Conservation (phyloP, 2,888 invertebrate species). For the Lycophotia porphyrea region DNA sequence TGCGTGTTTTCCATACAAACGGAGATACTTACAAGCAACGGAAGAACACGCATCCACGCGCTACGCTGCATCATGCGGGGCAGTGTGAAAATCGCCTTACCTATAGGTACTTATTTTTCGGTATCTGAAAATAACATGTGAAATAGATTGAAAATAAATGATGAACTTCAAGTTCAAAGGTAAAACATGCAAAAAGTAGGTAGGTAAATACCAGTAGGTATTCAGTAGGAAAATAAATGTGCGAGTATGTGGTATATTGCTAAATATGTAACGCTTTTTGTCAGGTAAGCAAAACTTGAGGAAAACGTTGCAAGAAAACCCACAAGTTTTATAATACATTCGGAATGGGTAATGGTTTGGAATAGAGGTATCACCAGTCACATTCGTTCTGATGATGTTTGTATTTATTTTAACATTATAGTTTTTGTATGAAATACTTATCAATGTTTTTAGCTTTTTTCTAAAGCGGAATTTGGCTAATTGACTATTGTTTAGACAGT, state of each 20-base stretch:
- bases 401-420: constrained; percentile 1
- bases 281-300: constrained; percentile 37
- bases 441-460: background rate
- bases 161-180: background rate
- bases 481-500: background rate
- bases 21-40: too few species aligned
- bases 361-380: constrained; percentile 18
- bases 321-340: constrained; percentile 32
- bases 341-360: constrained; percentile 22
- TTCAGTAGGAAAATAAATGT: background rate
- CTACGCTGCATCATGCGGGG: too few species aligned
- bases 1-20: too few species aligned
- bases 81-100: too few species aligned
- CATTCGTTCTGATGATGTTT: background rate
- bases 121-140: background rate
- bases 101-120: too few species aligned
- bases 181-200: background rate
- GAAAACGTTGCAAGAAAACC: constrained; percentile 42
- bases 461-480: background rate
- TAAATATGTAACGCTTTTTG: constrained; percentile 45
- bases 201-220: background rate
- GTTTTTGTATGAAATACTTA: background rate
- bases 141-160: background rate
- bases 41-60: too few species aligned
- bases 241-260: background rate